Evolutionary conservation across 2,113 vertebrate genomes (phyloP).

Genomic region (Prinia subflava): DNA sequence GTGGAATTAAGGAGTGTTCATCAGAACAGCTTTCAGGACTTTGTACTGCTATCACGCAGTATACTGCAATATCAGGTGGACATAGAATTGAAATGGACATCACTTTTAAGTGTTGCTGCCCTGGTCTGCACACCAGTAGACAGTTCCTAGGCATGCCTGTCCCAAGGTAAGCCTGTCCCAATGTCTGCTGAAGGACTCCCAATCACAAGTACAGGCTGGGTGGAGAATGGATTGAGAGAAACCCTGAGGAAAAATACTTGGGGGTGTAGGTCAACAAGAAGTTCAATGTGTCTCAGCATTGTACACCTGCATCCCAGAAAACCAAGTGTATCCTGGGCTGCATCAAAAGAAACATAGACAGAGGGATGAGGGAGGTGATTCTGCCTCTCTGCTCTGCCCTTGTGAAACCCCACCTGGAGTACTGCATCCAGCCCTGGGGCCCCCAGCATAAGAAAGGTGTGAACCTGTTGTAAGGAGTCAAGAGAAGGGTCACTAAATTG

Average conservation of each 20-base stretch:
- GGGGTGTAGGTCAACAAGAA: background rate
- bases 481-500: background rate
- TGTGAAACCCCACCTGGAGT: background rate
- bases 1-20: background rate
- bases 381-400: background rate
- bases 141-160: background rate
- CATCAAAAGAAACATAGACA: background rate
- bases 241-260: background rate
- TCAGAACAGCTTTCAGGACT: background rate
- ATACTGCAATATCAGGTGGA: rapidly evolving
- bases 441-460: too few species aligned
- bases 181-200: background rate
- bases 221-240: background rate
- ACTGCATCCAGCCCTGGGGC: background rate
- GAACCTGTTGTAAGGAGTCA: background rate
- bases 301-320: background rate
- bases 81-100: background rate
- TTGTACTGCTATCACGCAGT: rapidly evolving
- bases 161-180: background rate
- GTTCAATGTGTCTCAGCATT: background rate
- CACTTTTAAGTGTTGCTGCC: background rate
- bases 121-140: background rate
- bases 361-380: background rate
- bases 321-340: background rate
- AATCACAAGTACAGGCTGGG: background rate